These are phyloP conservation scores for Galerucella pusilla DNA, from an alignment of 2,888 invertebrate species.

Conservation along the genomic window DNA sequence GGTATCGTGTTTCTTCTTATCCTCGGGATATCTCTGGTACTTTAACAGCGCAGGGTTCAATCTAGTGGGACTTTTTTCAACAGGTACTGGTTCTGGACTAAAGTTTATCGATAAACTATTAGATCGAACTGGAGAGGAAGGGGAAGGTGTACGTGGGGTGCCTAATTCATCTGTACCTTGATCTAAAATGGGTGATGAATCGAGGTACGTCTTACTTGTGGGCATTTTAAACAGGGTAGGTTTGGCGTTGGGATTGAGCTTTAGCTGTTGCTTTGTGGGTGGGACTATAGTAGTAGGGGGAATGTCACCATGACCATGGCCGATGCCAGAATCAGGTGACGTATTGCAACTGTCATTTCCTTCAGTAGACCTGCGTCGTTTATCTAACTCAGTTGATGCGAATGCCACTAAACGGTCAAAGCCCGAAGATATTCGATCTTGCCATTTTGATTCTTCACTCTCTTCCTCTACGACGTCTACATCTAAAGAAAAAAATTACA, in stretches of 20 bases:
- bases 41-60: slow-evolving; percentile 69
- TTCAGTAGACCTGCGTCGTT: slow-evolving; percentile 85
- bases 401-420: slow-evolving; percentile 95
- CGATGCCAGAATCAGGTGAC: slow-evolving; percentile 88
- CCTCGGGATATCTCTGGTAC: slow-evolving; percentile 70
- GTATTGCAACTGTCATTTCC: slow-evolving; percentile 82
- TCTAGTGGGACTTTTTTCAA: slow-evolving; percentile 62
- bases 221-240: slow-evolving; percentile 63
- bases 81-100: slow-evolving; percentile 55
- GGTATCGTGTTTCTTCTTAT: slow-evolving; percentile 67
- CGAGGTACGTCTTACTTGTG: slow-evolving; percentile 65
- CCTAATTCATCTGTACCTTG: slow-evolving; percentile 66
- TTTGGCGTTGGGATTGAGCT: slow-evolving; percentile 61
- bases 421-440: slow-evolving; percentile 91
- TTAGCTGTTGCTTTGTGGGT: slow-evolving; percentile 59
- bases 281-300: slow-evolving; percentile 65
- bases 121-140: slow-evolving; percentile 63
- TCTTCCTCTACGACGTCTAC: slow-evolving; percentile 73
- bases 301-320: slow-evolving; percentile 73
- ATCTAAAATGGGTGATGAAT: slow-evolving; percentile 65
- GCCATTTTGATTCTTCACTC: slow-evolving; percentile 89
- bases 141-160: slow-evolving; percentile 71
- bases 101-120: slow-evolving; percentile 62
- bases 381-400: slow-evolving; percentile 91
- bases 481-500: slow-evolving; percentile 61